Evolutionary conservation across 2,113 vertebrate species (phyloP), one percentile per base, ranked within the genome.

Genomic region (Paramisgurnus dabryanus): DNA sequence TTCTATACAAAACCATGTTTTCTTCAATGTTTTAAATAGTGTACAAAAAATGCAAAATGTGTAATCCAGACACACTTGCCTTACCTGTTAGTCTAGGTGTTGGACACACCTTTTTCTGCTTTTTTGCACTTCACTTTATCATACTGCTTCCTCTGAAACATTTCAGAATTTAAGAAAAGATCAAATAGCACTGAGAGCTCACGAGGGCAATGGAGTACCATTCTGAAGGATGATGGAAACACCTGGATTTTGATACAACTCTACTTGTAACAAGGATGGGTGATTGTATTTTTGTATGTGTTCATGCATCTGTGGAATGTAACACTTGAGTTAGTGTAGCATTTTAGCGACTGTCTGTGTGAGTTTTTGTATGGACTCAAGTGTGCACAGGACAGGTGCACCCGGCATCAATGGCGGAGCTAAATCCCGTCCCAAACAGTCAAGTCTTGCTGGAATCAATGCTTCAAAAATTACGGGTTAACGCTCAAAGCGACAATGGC

Each of bases 371-470:
- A 8, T 47, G 27, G 27, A 75, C n/a, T 49, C 18, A 64, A 47
- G 43, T 64, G 15, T 68, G 68, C 27, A 34, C 27, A 34, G 27
- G 27, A 34, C 27, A 34, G 27, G 27, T 34, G 27, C 27, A 34
- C 27, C 1, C 3, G 27, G 13, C 47, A 45, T 57, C 84, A 84
- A 94, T 94, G 93, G 91, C 90, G 87, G 87, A 89, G 84, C 3
- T 50, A 9, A 76, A 87, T 65, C 15, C 85, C 53, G 75, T 75
- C 47, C 70, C 81, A 61, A 91, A 93, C 80, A 61, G 67, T 40
- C 91, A 93, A 77, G 83, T 78, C 40, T 70, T 93, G 83, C 74
- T 94, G 86, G 92, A 92, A 83, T 93, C 92, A 50, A 93, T 94
- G 93, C 88, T 93, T 87, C 88, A 91, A 87, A 91, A 72, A 82